phyloP scores from a whole-genome alignment of 2,113 vertebrate genomes.

The Ivindomyrus marchei region DNA sequence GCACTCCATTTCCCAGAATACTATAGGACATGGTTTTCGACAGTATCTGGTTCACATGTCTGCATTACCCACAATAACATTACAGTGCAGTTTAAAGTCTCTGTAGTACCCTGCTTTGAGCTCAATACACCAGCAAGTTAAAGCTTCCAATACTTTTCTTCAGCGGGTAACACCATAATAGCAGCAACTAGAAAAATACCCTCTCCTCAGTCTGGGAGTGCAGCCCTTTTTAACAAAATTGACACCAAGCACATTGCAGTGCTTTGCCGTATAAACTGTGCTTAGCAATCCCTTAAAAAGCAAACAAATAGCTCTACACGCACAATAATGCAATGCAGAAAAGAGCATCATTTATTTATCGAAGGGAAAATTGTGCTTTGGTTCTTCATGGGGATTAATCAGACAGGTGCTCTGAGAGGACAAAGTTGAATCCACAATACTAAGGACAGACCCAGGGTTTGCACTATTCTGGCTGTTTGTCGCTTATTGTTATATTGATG shows the following conservation, averaged over 20 bases:
- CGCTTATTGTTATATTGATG: conserved; percentile 8
- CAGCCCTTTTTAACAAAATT: neutral
- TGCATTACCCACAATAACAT: neutral
- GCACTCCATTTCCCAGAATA: neutral
- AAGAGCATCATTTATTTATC: neutral
- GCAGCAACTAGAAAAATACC: neutral
- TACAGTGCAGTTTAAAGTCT: neutral
- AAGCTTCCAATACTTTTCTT: neutral
- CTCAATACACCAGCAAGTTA: neutral
- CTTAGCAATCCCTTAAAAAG: neutral
- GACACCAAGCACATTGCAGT: neutral
- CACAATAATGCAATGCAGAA: neutral
- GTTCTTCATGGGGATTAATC: neutral
- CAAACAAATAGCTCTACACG: neutral
- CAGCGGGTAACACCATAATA: neutral
- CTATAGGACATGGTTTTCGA: neutral
- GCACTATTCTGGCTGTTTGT: neutral
- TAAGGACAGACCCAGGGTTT: neutral
- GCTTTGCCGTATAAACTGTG: neutral
- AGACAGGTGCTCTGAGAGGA: neutral
- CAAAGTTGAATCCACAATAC: neutral
- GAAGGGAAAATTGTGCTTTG: neutral
- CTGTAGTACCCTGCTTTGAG: neutral
- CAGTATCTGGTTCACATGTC: neutral
- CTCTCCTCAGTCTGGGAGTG: neutral